Evolutionary conservation across 2,888 invertebrate species (phyloP).

Genomic region (Balanococcus diminutus): DNA sequence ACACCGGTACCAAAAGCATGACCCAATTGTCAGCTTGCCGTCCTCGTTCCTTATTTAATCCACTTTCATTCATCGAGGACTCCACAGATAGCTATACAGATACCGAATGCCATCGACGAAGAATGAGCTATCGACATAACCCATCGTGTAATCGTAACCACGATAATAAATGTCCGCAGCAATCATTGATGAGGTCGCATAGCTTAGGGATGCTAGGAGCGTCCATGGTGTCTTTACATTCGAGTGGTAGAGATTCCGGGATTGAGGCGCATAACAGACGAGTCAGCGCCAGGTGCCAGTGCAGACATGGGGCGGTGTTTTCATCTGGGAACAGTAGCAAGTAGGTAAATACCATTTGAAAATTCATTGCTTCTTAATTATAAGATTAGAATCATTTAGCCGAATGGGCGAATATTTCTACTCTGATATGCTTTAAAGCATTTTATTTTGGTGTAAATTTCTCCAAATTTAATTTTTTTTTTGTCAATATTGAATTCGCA

Average conservation of each 20-base stretch:
- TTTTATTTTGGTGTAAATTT: not conserved
- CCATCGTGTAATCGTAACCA: slow-evolving; percentile 43
- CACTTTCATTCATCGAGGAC: slow-evolving; percentile 59
- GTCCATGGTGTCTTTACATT: slow-evolving; percentile 77
- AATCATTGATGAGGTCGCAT: slow-evolving; percentile 59
- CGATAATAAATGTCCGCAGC: slow-evolving; percentile 44
- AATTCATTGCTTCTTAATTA: not conserved
- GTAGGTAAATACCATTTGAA: slow-evolving; percentile 51
- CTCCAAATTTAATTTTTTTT: no score
- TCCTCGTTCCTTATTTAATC: slow-evolving; percentile 58
- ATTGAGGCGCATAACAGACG: slow-evolving; percentile 64
- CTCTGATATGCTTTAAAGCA: no score
- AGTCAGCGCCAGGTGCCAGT: slow-evolving; percentile 65
- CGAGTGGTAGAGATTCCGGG: slow-evolving; percentile 82
- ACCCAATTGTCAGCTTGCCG: slow-evolving; percentile 58
- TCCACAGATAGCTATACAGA: slow-evolving; percentile 58
- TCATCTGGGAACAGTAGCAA: slow-evolving; percentile 55
- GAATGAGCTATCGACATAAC: slow-evolving; percentile 56
- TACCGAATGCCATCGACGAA: slow-evolving; percentile 63
- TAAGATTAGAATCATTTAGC: not conserved
- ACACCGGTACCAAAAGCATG: slow-evolving; percentile 60
- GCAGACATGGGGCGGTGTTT: slow-evolving; percentile 64
- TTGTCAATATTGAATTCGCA: no score
- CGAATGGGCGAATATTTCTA: no score
- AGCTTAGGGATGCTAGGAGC: slow-evolving; percentile 66